These are phyloP conservation scores for Lithophane socia DNA, from an alignment of 2,888 invertebrate species.

Conservation along the genomic window DNA sequence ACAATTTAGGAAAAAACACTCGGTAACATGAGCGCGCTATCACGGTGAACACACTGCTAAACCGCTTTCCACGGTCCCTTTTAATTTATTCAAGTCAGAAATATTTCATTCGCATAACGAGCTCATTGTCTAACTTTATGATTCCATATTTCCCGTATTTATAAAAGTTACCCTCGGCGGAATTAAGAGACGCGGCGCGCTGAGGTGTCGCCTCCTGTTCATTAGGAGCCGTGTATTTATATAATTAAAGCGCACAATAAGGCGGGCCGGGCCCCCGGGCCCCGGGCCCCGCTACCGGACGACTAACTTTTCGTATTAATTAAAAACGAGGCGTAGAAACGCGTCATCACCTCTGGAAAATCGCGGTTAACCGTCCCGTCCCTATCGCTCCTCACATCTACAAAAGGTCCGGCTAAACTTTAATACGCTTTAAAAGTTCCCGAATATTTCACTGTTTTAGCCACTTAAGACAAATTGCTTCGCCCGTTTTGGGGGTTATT, in stretches of 20 bases:
- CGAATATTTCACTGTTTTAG: slow-evolving; percentile 86
- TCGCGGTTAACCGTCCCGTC: slow-evolving; percentile 70
- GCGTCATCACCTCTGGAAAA: slow-evolving; percentile 75
- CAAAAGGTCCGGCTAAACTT: slow-evolving; percentile 78
- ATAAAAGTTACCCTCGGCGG: slow-evolving; percentile 75
- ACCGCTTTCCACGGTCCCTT: slow-evolving; percentile 66
- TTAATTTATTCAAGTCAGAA: slow-evolving; percentile 78
- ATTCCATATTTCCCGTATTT: slow-evolving; percentile 83
- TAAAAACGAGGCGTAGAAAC: slow-evolving; percentile 77
- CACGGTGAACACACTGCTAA: slow-evolving; percentile 54
- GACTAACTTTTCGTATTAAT: slow-evolving; percentile 83
- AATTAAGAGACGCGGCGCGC: slow-evolving; percentile 68
- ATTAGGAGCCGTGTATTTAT: slow-evolving; percentile 76
- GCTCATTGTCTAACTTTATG: slow-evolving; percentile 81
- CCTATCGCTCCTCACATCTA: slow-evolving; percentile 76
- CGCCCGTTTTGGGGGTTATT: slow-evolving; percentile 77
- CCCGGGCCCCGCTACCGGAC: slow-evolving; percentile 52
- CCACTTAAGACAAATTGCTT: slow-evolving; percentile 87
- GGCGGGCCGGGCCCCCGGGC: slow-evolving; percentile 64
- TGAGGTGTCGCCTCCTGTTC: slow-evolving; percentile 76
- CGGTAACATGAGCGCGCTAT: slow-evolving; percentile 46
- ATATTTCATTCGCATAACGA: slow-evolving; percentile 79
- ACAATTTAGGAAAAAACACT: slow-evolving; percentile 54
- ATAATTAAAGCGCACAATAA: slow-evolving; percentile 76
- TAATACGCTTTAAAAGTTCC: slow-evolving; percentile 85